Evolutionary conservation across 2,888 invertebrate species (phyloP), one percentile per base, ranked within the genome.

Genomic region (Stenolophus ochropezus): DNA sequence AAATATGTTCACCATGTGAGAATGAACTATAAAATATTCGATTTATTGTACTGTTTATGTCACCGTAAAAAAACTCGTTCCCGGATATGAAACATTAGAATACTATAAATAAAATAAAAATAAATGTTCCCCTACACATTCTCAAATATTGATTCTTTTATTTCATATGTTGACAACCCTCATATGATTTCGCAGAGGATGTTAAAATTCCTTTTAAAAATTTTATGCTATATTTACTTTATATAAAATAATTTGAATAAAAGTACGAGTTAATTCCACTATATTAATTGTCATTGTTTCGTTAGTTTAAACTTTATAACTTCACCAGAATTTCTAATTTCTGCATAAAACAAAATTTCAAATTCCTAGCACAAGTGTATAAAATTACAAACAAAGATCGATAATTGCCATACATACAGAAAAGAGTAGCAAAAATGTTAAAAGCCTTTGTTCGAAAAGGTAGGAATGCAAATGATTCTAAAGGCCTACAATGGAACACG

Each of bases 391-490:
- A 65, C 33, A 69, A 33, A 16, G 33, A 69, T 69, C 65, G 18
- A 69, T 69, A 69, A 33, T 69, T 69, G 42, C 18, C 0, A 8
- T 18, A 27, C 18, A 61, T 3, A 61, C 23, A 61, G 61, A 20
- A 56, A 78, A 76, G 61, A 33, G 33, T 21, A 21, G 42, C 65
- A 65, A 58, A 61, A 61, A 71, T 33, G 18, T 33, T 23, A 65
- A 65, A 49, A 53, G 51, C 42, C 20, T 51, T 42, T 69, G 58
- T 42, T 79, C 27, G 21, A 33, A 33, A 79, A 79, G 53, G 71
- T 71, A 71, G 51, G 79, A 61, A 71, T 79, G 79, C 71, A 71
- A 69, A 79, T 65, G 69, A 79, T 47, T 69, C 71, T 71, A 79
- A 71, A 69, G 61, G 51, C 65, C 25, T 71, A 79, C 79, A 69